phyloP scores from a whole-genome alignment of 2,797 vertebrate species.

The Oreortyx pictus region DNA sequence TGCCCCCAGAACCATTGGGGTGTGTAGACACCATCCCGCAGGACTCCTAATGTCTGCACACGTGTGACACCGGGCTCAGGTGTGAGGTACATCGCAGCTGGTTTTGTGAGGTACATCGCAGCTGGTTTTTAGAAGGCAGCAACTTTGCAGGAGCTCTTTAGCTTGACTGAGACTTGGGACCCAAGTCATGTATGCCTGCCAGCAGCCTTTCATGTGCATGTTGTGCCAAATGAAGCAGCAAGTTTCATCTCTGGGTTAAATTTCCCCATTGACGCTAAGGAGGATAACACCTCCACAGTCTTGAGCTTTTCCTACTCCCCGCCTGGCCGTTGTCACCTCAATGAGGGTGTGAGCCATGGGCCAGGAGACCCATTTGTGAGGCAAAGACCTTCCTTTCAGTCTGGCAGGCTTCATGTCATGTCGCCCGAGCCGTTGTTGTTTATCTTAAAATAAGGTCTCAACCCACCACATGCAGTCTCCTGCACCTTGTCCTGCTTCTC shows the following conservation, averaged over 20 bases:
- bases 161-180: not conserved
- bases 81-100: not conserved
- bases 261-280: not conserved
- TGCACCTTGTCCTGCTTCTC: not conserved
- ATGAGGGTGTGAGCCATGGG: not conserved
- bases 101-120: not conserved
- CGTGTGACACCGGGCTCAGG: not conserved
- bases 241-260: not conserved
- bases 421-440: not conserved
- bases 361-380: not conserved
- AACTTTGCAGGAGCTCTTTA: accelerated
- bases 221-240: not conserved
- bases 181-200: not conserved
- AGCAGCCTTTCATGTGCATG: not conserved
- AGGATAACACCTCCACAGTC: not conserved
- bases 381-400: not conserved
- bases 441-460: not conserved
- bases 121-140: not conserved
- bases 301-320: not conserved
- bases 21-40: not conserved
- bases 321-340: not conserved
- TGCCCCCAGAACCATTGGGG: not conserved
- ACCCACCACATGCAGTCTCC: not conserved
- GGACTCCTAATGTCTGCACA: accelerated
- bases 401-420: not conserved